Percentiles rank a stretch among this genome's conserved stretches.
phyloP scores from a whole-genome alignment of 2,113 vertebrate genomes.

The Megaceryle maxima region DNA sequence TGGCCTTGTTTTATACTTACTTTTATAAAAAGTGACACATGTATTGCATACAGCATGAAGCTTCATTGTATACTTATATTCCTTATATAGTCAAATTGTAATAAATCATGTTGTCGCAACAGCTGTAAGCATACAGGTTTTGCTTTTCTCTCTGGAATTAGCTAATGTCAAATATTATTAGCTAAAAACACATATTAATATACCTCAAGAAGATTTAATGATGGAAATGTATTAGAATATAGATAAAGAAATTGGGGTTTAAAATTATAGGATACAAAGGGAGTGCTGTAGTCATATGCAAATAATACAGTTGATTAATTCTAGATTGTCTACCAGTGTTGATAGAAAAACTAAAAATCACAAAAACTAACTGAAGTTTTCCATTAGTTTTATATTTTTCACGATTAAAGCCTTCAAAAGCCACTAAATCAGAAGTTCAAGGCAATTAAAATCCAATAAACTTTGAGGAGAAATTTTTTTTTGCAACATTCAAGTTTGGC shows the following conservation, averaged over 20 bases:
- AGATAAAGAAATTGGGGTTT: neutral
- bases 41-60: neutral
- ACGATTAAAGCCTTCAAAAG: neutral
- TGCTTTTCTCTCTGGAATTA: neutral
- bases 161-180: neutral
- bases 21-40: neutral
- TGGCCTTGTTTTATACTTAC: neutral
- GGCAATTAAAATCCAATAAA: neutral
- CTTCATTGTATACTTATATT: neutral
- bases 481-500: neutral
- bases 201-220: neutral
- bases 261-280: neutral
- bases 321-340: neutral
- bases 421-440: neutral
- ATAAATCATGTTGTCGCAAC: neutral
- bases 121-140: neutral
- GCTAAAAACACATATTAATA: neutral
- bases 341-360: neutral
- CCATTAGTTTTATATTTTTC: neutral
- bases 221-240: accelerated
- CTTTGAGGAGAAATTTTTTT: neutral
- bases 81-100: neutral
- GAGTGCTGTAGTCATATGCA: neutral
- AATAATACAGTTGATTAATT: neutral
- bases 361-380: neutral